A percentile compares a stretch with the other conserved stretches of the same genome.
Conservation (phyloP, 2,888 invertebrate genomes). For the Drosophila paucipuncta region DNA sequence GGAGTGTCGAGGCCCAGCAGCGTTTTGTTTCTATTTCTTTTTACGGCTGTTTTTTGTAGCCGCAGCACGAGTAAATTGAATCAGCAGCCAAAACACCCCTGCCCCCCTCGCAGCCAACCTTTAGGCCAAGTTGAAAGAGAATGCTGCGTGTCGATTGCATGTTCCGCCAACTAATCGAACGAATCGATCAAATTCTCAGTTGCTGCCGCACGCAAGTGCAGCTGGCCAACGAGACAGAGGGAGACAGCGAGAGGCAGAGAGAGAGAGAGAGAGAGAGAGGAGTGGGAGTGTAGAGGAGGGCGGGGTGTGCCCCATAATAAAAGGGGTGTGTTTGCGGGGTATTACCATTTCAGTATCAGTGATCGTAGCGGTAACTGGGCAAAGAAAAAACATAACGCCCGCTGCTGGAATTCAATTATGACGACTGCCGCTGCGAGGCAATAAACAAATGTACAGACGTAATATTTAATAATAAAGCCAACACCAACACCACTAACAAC, state of each 20-base stretch:
- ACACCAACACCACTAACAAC: constrained; percentile 27
- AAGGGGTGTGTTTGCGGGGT: neutral
- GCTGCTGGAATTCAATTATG: constrained; percentile 83
- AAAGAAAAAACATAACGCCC: constrained; percentile 64
- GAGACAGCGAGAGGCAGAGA: neutral
- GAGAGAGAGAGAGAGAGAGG: neutral
- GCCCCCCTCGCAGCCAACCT: neutral
- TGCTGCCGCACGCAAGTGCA: constrained; percentile 64
- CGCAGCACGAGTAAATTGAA: constrained; percentile 64
- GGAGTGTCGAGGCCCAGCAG: constrained; percentile 53
- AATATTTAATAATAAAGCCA: constrained; percentile 77
- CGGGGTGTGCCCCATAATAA: neutral
- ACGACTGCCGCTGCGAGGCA: constrained; percentile 72
- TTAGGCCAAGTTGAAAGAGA: constrained; percentile 70
- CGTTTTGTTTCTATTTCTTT: constrained; percentile 16
- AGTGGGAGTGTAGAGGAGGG: neutral
- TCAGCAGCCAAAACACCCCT: constrained; percentile 44
- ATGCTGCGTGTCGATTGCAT: constrained; percentile 81
- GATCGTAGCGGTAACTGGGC: constrained; percentile 62
- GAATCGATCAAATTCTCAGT: constrained; percentile 81
- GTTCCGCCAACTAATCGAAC: constrained; percentile 79
- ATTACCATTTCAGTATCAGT: constrained; percentile 28
- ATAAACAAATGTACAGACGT: constrained; percentile 76
- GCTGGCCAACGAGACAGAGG: neutral
- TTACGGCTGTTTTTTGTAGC: neutral